Percentiles rank a stretch among this genome's conserved stretches.
Evolutionary conservation across 1,140 invertebrate species (phyloP).

Genomic region (Mya arenaria): DNA sequence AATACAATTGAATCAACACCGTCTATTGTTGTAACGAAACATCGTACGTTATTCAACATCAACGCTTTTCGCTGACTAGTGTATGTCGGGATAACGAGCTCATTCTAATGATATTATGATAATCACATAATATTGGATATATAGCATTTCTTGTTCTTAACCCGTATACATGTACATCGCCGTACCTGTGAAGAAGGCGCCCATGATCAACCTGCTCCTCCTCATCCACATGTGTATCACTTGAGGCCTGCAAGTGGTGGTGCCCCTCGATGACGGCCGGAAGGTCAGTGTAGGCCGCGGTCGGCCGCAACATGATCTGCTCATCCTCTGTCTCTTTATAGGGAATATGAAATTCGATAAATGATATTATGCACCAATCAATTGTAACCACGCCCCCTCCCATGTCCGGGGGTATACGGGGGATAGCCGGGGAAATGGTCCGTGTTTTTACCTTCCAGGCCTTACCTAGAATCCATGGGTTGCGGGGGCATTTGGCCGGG

Average conservation of each 20-base stretch:
- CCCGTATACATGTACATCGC: too few species aligned
- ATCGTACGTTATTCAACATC: too few species aligned
- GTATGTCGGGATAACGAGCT: too few species aligned
- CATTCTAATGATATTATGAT: too few species aligned
- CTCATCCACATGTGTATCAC: background rate
- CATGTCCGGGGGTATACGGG: background rate
- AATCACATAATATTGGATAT: too few species aligned
- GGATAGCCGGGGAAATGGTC: background rate
- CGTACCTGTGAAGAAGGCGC: slow-evolving; percentile 30
- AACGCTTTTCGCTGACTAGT: too few species aligned
- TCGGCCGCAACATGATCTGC: slow-evolving; percentile 17
- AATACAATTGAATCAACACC: too few species aligned
- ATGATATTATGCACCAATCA: background rate
- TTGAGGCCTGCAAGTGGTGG: background rate
- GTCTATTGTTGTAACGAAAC: too few species aligned
- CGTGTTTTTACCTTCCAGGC: background rate
- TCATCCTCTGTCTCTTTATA: slow-evolving; percentile 24
- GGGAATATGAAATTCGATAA: background rate
- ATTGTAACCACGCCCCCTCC: background rate
- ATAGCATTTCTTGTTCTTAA: too few species aligned
- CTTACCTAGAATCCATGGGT: background rate
- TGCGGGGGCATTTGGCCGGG: background rate
- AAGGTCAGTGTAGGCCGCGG: slow-evolving; percentile 23
- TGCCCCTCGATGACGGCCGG: slow-evolving; percentile 4
- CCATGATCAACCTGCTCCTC: slow-evolving; percentile 10